Evolutionary conservation across 2,113 vertebrate genomes (phyloP), one percentile per base, ranked within the genome.

Genomic region (Ibidorhyncha struthersii): DNA sequence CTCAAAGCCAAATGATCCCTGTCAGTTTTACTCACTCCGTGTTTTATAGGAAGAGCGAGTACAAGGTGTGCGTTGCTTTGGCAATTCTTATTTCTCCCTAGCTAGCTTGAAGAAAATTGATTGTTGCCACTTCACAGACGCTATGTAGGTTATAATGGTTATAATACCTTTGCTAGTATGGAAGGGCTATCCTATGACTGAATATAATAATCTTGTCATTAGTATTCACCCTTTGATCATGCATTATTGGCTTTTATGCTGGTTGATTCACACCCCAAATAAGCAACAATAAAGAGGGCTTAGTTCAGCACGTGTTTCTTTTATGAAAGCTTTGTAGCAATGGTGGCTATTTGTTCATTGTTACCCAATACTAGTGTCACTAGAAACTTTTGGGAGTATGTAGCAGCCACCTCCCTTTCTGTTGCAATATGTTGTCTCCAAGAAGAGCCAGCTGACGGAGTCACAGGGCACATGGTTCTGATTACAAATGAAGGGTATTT

Each of bases 221-320:
- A 85, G 21, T 4, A n/a, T 69, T 88, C 90, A 90, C 61, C 59
- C 93, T 96, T 96, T 97, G 84, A 95, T 96, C 94, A 52, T 27
- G 55, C 27, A 74, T 38, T 79, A n/a, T 66, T 83, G 77, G 27
- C 40, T 90, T 71, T 62, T 62, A 25, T 71, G 38, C 34, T 56
- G 38, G 47, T 82, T 90, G 89, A 93, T 87, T 65, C 82, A 62
- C 4, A 4, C 25, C 38, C 77, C 62, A 63, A 73, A 67, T 17
- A 78, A 80, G 62, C 22, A 93, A 47, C 79, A 82, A 22, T 14
- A 40, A 36, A 52, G 47, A 79, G 30, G 71, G 43, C 53, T 72
- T 80, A 55, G 56, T 70, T 94, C 77, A 76, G 52, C 58, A 30
- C n/a, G 26, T 3, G 7, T 40, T 69, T 65, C 82, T 61, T 56